Conservation (phyloP, 2,888 invertebrate species). For the Pristionchus mayeri region DNA sequence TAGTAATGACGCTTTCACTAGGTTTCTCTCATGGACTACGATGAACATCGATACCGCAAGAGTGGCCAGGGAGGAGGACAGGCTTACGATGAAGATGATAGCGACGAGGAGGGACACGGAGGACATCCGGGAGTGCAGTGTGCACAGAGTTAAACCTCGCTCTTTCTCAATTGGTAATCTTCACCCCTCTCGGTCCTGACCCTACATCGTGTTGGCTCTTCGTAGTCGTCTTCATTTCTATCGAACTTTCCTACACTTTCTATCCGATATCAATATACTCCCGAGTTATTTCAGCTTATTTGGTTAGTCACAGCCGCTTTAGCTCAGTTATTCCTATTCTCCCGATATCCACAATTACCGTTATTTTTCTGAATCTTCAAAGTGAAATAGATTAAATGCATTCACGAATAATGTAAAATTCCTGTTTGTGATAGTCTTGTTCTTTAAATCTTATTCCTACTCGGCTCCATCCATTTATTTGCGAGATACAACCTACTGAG, state of each 20-base stretch:
- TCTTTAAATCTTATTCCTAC: neutral
- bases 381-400: conserved; percentile 17
- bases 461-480: neutral
- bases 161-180: neutral
- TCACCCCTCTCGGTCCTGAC: neutral
- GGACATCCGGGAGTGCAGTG: conserved; percentile 85
- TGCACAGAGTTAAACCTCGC: conserved; percentile 80
- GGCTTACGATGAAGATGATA: conserved; percentile 82
- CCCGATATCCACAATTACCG: neutral
- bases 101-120: conserved; percentile 80
- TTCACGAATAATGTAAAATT: conserved; percentile 17
- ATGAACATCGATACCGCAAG: conserved; percentile 64
- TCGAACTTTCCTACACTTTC: conserved; percentile 1
- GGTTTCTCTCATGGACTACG: conserved; percentile 82
- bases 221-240: neutral
- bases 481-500: neutral
- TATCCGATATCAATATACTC: neutral
- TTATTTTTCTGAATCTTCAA: neutral
- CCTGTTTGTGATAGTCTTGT: conserved; percentile 15
- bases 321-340: conserved; percentile 1
- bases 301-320: conserved; percentile 17
- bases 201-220: neutral
- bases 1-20: conserved; percentile 81
- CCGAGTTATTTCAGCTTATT: neutral
- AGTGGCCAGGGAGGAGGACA: conserved; percentile 70